Evolutionary conservation across 2,113 vertebrate genomes (phyloP).

Genomic region (Melanocharis versteri): DNA sequence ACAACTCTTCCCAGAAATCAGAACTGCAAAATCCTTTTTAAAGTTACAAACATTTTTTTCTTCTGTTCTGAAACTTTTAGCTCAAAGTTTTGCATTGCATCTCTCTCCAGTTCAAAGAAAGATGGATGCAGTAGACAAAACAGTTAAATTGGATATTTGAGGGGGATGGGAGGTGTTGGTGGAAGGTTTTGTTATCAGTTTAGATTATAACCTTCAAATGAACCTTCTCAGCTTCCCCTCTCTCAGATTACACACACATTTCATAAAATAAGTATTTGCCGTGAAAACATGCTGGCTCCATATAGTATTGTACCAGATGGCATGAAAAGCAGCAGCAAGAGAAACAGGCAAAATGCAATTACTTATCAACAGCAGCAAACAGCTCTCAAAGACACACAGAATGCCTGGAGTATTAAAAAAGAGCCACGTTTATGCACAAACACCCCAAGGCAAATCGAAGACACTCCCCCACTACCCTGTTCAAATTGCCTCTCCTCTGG

Average conservation of each 20-base stretch:
- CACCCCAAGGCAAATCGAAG: not conserved
- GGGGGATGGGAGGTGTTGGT: accelerated
- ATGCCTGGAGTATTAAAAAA: not conserved
- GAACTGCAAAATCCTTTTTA: not conserved
- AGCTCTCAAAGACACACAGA: not conserved
- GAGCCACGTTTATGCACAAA: not conserved
- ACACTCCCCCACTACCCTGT: not conserved
- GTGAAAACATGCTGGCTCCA: not conserved
- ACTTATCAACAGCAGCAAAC: not conserved
- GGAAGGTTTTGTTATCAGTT: not conserved
- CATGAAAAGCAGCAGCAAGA: not conserved
- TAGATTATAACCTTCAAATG: not conserved
- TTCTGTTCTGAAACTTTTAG: not conserved
- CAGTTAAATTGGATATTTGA: not conserved
- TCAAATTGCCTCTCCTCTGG: not conserved
- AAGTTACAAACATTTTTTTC: not conserved
- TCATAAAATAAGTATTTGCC: not conserved
- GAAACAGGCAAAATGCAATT: not conserved
- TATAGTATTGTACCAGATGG: not conserved
- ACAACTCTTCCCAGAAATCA: not conserved
- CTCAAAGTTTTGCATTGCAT: not conserved
- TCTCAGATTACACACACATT: not conserved
- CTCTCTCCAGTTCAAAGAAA: not conserved
- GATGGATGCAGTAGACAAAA: not conserved
- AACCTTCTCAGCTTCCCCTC: not conserved